A percentile compares a stretch with the other conserved stretches of the same genome.
Conservation (phyloP, 2,888 invertebrate species). For the Bembecia ichneumoniformis region DNA sequence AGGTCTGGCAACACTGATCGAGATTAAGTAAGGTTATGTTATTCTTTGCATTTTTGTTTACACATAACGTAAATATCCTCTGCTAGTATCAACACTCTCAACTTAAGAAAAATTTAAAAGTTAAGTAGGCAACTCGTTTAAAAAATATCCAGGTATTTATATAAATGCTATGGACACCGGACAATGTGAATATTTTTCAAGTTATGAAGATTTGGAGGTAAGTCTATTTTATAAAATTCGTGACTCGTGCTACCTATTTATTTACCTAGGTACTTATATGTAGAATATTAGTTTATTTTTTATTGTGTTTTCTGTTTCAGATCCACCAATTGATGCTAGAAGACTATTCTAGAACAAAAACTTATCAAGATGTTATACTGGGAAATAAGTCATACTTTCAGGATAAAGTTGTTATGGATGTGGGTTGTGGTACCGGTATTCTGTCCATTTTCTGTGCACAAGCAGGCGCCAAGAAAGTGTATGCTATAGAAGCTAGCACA, state of each 20-base stretch:
- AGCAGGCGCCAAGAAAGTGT: constrained; percentile 91
- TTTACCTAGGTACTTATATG: no score
- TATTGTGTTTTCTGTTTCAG: constrained; percentile 66
- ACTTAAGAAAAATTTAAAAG: no score
- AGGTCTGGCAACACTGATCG: no score
- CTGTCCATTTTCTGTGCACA: constrained; percentile 90
- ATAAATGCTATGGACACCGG: constrained; percentile 9
- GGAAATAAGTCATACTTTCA: constrained; percentile 76
- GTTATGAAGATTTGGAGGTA: constrained; percentile 85
- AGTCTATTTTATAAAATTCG: constrained; percentile 10
- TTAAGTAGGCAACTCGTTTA: no score
- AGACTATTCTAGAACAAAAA: constrained; percentile 81
- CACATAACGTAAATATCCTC: no score
- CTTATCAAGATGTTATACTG: constrained; percentile 86
- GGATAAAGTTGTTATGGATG: constrained; percentile 87
- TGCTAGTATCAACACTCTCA: no score
- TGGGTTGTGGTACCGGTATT: constrained; percentile 90
- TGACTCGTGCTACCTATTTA: no score
- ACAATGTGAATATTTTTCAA: constrained; percentile 74
- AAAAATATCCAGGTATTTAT: no score
- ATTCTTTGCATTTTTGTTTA: no score
- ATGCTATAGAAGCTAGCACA: constrained; percentile 86
- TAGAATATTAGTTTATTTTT: no score
- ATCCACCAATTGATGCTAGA: constrained; percentile 85
- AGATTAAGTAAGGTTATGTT: no score